These are phyloP conservation scores for Petrophora chlorosata DNA, from an alignment of 2,888 invertebrate genomes.

Conservation along the genomic window DNA sequence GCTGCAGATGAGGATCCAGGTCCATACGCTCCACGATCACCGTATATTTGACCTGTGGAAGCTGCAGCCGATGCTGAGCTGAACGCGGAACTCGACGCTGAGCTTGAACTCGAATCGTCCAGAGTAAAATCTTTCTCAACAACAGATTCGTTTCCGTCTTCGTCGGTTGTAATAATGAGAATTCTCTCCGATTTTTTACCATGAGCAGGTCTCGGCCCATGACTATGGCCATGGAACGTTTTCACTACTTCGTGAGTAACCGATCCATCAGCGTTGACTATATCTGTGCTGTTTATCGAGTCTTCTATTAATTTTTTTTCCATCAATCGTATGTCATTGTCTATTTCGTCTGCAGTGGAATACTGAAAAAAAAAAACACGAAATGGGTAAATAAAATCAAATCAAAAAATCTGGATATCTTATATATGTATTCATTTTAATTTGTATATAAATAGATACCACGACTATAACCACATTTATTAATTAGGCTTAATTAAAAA, in stretches of 20 bases:
- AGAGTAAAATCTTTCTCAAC: conserved; percentile 61
- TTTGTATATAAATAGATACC: too few relatives aligned
- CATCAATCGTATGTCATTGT: too few relatives aligned
- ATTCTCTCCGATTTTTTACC: conserved; percentile 45
- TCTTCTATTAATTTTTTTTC: neutral
- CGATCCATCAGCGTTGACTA: neutral
- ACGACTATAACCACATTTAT: too few relatives aligned
- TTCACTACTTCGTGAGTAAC: neutral
- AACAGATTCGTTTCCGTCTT: conserved; percentile 50
- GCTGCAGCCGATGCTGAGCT: conserved; percentile 14
- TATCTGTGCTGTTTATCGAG: neutral
- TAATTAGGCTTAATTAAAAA: too few relatives aligned
- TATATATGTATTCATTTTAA: too few relatives aligned
- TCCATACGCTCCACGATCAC: neutral
- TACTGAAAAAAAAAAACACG: conserved; percentile 44
- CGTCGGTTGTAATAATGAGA: conserved; percentile 49
- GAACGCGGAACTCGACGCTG: conserved; percentile 11
- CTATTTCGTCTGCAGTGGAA: conserved; percentile 45
- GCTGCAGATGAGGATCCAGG: conserved; percentile 2
- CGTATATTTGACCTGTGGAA: conserved; percentile 9
- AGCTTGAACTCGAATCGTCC: conserved; percentile 30
- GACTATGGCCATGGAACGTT: neutral
- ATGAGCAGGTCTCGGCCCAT: conserved; percentile 2
- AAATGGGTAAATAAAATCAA: neutral
- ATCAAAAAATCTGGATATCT: too few relatives aligned